These are phyloP conservation scores for Gila robusta DNA, from an alignment of 2,797 vertebrate genomes.

Conservation along the genomic window DNA sequence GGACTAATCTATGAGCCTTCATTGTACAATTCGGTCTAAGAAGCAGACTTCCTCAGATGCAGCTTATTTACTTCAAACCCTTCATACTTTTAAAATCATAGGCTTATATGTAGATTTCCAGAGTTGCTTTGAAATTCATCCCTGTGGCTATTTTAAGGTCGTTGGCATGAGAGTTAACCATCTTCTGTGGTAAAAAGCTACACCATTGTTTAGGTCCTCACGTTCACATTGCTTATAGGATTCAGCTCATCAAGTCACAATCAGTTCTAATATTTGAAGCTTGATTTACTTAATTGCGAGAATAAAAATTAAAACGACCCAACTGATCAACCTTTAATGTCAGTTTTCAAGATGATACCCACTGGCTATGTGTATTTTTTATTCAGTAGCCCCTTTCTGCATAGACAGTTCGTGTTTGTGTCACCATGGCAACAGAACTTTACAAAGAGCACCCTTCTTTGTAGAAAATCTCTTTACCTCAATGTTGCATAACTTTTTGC, in stretches of 20 bases:
- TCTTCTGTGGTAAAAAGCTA: conserved; percentile 9
- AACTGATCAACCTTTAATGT: conserved; percentile 14
- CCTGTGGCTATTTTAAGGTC: background rate
- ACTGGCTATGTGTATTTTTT: conserved; percentile 10
- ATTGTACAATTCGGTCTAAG: background rate
- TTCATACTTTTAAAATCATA: conserved; percentile 8
- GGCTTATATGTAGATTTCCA: conserved; percentile 7
- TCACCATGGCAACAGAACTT: conserved; percentile 78
- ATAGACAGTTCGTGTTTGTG: conserved; percentile 53
- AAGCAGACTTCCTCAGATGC: background rate
- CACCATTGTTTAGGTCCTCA: background rate
- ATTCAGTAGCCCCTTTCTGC: conserved; percentile 24
- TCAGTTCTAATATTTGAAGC: conserved; percentile 4
- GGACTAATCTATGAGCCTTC: conserved; percentile 35
- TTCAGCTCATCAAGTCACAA: conserved; percentile 1
- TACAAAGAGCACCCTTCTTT: conserved; percentile 67
- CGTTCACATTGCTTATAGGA: background rate
- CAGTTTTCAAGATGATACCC: conserved; percentile 27
- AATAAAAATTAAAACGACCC: background rate
- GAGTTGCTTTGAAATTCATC: conserved; percentile 19
- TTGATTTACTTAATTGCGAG: conserved; percentile 24
- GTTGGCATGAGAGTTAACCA: background rate
- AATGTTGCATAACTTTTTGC: conserved; percentile 33
- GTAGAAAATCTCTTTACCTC: conserved; percentile 66
- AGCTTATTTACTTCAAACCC: conserved; percentile 31